A percentile compares a stretch with the other conserved stretches of the same genome.
Conservation (phyloP, 2,797 vertebrate species). For the Furcifer pardalis region DNA sequence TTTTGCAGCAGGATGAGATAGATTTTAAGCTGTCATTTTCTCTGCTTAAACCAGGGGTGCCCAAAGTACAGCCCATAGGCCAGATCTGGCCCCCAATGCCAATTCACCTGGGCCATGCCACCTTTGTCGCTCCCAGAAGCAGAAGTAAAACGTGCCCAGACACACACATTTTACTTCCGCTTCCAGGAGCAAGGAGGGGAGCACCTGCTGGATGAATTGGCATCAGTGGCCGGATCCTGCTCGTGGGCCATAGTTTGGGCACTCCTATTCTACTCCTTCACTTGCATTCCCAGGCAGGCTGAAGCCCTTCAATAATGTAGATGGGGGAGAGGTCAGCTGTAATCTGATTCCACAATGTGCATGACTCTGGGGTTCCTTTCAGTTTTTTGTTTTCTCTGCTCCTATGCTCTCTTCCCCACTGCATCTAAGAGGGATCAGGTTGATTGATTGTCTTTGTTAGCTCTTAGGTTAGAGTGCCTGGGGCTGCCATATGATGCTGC, state of each 20-base stretch:
- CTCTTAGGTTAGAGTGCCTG: neutral
- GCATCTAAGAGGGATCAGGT: neutral
- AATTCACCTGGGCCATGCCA: too few relatives aligned
- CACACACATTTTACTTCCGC: too few relatives aligned
- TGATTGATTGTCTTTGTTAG: constrained; percentile 16
- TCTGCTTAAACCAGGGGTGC: too few relatives aligned
- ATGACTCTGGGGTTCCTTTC: neutral
- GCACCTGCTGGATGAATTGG: too few relatives aligned
- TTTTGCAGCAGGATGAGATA: too few relatives aligned
- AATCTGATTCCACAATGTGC: neutral
- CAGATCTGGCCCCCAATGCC: too few relatives aligned
- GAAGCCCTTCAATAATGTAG: neutral
- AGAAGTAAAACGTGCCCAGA: too few relatives aligned
- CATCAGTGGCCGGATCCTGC: too few relatives aligned
- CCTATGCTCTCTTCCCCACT: neutral
- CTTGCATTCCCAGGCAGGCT: neutral
- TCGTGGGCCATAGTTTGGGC: neutral
- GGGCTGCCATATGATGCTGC: constrained; percentile 5
- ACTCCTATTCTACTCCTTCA: neutral
- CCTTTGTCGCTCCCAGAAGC: too few relatives aligned
- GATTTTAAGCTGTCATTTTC: too few relatives aligned
- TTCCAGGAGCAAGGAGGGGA: too few relatives aligned
- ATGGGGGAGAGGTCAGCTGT: neutral
- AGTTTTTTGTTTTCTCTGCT: neutral
- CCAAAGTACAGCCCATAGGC: too few relatives aligned